phyloP scores from a whole-genome alignment of 2,113 vertebrate species.

The Ictidomys tridecemlineatus region DNA sequence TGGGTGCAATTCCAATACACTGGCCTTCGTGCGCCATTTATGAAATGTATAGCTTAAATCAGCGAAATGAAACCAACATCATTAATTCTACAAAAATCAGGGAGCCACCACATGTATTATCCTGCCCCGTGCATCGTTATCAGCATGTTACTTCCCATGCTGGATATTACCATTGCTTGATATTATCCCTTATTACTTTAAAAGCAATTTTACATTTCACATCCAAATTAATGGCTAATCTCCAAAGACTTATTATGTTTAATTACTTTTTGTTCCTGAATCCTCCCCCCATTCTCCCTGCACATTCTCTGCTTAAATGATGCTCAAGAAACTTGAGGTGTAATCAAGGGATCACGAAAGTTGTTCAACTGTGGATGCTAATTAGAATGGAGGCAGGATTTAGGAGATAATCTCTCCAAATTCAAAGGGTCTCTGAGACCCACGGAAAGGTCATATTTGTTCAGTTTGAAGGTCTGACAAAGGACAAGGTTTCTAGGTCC shows the following conservation, averaged over 20 bases:
- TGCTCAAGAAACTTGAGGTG: conserved; percentile 73
- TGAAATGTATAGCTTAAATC: conserved; percentile 62
- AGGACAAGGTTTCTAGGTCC: not conserved
- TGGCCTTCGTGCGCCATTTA: conserved; percentile 73
- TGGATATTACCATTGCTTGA: conserved; percentile 62
- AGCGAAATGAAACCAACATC: conserved; percentile 59
- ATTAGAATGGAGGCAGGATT: conserved; percentile 42
- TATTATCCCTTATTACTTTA: conserved; percentile 82
- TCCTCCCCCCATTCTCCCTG: conserved; percentile 70
- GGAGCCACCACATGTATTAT: conserved; percentile 48
- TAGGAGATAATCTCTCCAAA: conserved; percentile 1
- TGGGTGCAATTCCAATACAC: conserved; percentile 46
- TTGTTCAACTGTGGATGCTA: conserved; percentile 55
- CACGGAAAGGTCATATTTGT: not conserved
- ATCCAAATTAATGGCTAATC: conserved; percentile 86
- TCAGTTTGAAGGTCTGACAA: not conserved
- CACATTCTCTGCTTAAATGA: conserved; percentile 77
- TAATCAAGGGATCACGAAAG: conserved; percentile 79
- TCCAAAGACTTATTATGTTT: conserved; percentile 81
- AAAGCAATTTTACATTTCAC: conserved; percentile 83
- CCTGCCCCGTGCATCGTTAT: conserved; percentile 53
- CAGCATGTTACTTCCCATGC: conserved; percentile 64
- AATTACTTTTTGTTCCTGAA: conserved; percentile 83
- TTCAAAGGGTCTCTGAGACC: not conserved
- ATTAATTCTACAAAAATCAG: conserved; percentile 64